Evolutionary conservation across 2,113 vertebrate genomes (phyloP).

Genomic region (Cygnus buccinator): DNA sequence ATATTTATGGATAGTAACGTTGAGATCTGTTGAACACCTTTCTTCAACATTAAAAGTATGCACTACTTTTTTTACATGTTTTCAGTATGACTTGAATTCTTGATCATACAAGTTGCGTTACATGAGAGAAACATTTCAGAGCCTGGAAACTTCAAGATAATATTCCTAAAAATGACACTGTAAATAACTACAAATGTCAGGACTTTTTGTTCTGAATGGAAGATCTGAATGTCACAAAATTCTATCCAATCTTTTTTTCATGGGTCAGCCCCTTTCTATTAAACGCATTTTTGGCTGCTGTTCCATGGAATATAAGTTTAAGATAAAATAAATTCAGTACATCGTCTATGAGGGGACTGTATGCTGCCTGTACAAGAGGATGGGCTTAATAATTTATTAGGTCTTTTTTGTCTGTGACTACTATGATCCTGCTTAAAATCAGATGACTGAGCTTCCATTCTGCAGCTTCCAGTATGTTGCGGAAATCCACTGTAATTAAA

Average conservation of each 20-base stretch:
- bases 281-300: not conserved
- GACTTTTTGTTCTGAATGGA: not conserved
- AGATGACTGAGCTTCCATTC: constrained; percentile 21
- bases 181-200: not conserved
- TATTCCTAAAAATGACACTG: not conserved
- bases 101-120: not conserved
- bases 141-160: not conserved
- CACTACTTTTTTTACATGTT: not conserved
- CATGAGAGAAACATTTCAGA: not conserved
- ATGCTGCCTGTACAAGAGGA: not conserved
- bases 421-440: constrained; percentile 34
- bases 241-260: not conserved
- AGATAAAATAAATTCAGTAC: not conserved
- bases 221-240: not conserved
- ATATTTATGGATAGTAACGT: not conserved
- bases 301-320: not conserved
- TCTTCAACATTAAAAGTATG: not conserved
- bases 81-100: not conserved
- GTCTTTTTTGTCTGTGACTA: not conserved
- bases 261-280: not conserved
- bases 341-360: not conserved
- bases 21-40: not conserved
- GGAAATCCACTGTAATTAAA: constrained; percentile 48
- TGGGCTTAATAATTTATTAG: not conserved
- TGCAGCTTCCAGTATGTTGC: not conserved